These are phyloP conservation scores for Sarcophaga bullata DNA, from an alignment of 1,140 invertebrate species.

Conservation along the genomic window DNA sequence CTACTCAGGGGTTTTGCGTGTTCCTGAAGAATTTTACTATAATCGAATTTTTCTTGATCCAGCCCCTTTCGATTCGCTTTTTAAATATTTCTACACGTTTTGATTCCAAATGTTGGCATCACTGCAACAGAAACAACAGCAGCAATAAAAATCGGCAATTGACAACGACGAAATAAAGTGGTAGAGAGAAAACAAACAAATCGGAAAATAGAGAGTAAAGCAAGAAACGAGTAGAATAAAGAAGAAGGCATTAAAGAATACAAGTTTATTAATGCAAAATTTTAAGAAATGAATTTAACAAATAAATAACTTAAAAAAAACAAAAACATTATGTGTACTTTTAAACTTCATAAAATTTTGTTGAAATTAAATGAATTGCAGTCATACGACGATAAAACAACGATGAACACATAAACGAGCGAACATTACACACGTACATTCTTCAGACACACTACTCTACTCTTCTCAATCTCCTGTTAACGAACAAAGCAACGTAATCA, in stretches of 20 bases:
- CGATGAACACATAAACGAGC: not conserved
- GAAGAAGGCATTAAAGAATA: too few species aligned
- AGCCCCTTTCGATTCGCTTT: too few species aligned
- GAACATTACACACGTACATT: constrained; percentile 1
- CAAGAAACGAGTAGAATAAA: too few species aligned
- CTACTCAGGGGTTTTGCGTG: too few species aligned
- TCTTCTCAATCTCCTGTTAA: constrained; percentile 5
- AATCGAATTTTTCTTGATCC: too few species aligned
- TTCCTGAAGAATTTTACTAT: too few species aligned
- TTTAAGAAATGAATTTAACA: not conserved
- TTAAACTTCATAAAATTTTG: not conserved
- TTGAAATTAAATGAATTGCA: not conserved
- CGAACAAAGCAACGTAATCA: constrained; percentile 7
- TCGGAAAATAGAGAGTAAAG: too few species aligned
- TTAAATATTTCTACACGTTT: too few species aligned
- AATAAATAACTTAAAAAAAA: not conserved
- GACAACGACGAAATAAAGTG: constrained; percentile 27
- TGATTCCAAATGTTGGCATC: too few species aligned
- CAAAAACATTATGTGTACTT: not conserved
- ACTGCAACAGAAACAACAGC: not conserved
- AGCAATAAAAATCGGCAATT: constrained; percentile 40
- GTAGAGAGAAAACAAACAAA: constrained; percentile 8
- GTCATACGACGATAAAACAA: not conserved
- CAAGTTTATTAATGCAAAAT: too few species aligned
- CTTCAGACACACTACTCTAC: constrained; percentile 6